phyloP scores from a whole-genome alignment of 64 coral and sea anemone genomes.

The Astreopora myriophthalma region DNA sequence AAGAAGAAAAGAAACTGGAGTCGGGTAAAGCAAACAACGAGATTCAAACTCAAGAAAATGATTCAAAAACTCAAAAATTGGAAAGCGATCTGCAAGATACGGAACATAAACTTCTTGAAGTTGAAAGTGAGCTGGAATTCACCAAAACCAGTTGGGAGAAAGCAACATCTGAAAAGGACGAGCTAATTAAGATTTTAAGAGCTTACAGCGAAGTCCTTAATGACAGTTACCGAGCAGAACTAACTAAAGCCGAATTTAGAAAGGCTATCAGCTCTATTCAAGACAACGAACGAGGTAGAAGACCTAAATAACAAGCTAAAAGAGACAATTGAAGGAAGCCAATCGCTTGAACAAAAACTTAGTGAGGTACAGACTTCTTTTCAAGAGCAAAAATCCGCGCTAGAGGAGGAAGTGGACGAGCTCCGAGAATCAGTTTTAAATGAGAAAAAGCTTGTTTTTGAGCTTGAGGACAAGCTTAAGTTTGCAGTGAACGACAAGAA shows the following conservation, averaged over 20 bases:
- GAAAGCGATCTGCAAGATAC: neutral
- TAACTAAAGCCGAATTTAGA: neutral
- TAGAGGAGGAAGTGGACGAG: neutral
- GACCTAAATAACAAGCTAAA: conserved; percentile 6
- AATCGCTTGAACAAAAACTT: conserved; percentile 31
- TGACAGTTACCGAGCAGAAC: neutral
- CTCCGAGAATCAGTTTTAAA: conserved; percentile 1
- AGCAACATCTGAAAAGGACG: neutral
- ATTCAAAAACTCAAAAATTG: neutral
- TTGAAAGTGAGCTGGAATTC: neutral
- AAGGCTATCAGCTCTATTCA: neutral
- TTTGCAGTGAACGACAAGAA: neutral
- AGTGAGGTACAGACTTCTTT: neutral
- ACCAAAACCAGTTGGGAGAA: conserved; percentile 2
- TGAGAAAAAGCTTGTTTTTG: conserved; percentile 21
- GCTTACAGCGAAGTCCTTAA: neutral
- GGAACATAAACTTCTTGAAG: conserved; percentile 17
- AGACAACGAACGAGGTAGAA: conserved; percentile 19
- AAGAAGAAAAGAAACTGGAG: neutral
- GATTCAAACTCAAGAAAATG: neutral
- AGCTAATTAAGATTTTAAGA: conserved; percentile 7
- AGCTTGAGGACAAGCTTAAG: neutral
- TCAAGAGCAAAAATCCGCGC: conserved; percentile 3
- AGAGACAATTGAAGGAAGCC: neutral
- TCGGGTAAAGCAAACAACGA: neutral